Base-by-base conservation (phyloP, 2,888 invertebrate genomes). In the Microplitis manilae region DNA sequence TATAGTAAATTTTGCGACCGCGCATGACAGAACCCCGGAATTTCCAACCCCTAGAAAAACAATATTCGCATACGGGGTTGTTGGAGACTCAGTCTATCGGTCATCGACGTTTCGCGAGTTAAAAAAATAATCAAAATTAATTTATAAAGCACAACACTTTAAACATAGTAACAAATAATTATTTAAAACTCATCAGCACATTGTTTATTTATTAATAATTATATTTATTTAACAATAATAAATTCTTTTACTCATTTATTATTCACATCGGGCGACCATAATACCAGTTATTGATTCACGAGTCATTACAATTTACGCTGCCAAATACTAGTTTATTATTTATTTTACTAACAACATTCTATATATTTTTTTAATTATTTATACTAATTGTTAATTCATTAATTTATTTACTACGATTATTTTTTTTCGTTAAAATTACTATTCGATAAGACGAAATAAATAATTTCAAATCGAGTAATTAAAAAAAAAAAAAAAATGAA, bases 401-500 rank as follows among this genome's bases (percentile, higher is more conserved):
- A 59, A 59, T n/a, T 59, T 2, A 59, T 59, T 59, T 59, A 6
- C 8, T 2, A 59, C 2, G 0, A 17, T 6, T 41, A 20, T 4
- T 15, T 9, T 20, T 6, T 64, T 75, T 60, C n/a, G 8, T 6
- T 40, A 38, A 39, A 1, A 9, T 30, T 30, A 30, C 4, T 30
- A 0, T 30, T 50, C 4, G 68, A 60, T 8, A 30, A 8, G 41
- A 2, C 15, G 50, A 13, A 30, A 74, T 13, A 68, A 77, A 30
- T 38, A 69, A 79, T 68, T 70, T 20, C 40, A 40, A 71, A 68
- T 17, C 40, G n/a, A 39, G 61, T 20, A 62, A 62, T 73, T 0
- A 74, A 50, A 30, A 81, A 72, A 41, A 41, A 72, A 41, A 41
- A 20, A 20, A 85, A 83, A 74, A 87, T 86, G 86, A 88, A 87